Percentiles rank a stretch among this genome's conserved stretches.
Conservation (phyloP, 2,113 vertebrate species). For the Nasalis larvatus region DNA sequence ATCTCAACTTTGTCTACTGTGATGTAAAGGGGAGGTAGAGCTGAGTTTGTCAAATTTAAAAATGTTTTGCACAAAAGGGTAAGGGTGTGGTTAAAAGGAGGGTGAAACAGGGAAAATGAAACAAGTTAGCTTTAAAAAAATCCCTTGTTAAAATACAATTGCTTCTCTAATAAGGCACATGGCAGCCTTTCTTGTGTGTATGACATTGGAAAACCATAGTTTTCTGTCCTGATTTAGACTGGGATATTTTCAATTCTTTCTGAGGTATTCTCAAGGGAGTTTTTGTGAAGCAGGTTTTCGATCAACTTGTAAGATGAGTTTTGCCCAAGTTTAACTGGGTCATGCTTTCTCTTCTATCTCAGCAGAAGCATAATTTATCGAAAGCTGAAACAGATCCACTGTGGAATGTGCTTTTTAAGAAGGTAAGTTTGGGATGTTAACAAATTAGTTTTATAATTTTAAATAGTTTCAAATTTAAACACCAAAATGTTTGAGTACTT, state of each 20-base stretch:
- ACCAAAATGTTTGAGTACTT: not conserved
- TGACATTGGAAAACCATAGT: not conserved
- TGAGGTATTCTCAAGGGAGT: constrained; percentile 27
- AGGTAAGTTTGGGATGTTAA: not conserved
- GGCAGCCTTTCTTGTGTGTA: not conserved
- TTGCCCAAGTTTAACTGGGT: constrained; percentile 67
- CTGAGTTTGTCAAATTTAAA: not conserved
- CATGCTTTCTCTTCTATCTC: constrained; percentile 59
- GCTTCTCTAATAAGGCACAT: constrained; percentile 47
- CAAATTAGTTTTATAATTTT: constrained; percentile 34
- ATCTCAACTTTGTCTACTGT: not conserved
- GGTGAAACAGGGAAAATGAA: not conserved
- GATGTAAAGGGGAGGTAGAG: not conserved
- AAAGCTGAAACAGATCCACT: constrained; percentile 34
- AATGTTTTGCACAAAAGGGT: not conserved
- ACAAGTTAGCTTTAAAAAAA: constrained; percentile 53
- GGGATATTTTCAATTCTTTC: constrained; percentile 3
- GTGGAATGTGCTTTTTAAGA: not conserved
- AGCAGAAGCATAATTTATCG: constrained; percentile 60
- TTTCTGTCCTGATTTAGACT: constrained; percentile 33
- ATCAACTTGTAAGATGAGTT: constrained; percentile 63
- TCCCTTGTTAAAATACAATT: constrained; percentile 32
- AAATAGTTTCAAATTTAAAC: constrained; percentile 39
- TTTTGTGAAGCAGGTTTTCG: constrained; percentile 42
- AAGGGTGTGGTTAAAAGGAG: not conserved